Evolutionary conservation across 2,888 invertebrate species (phyloP), one percentile per base, ranked within the genome.

Genomic region (Drosophila tripunctata): DNA sequence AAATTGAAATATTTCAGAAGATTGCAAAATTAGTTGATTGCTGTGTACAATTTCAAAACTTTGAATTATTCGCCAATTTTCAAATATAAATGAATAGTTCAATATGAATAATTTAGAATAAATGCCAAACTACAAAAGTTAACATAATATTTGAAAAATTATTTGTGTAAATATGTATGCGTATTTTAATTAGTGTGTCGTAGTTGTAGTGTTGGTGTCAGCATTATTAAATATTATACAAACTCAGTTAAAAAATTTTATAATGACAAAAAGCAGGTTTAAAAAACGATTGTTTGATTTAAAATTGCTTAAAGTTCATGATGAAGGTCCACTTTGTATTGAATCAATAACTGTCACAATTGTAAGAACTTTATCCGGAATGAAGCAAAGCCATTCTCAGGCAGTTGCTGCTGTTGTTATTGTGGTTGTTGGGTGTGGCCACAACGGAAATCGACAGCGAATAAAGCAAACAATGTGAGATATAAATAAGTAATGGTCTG

Each of bases 361-460:
- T 50, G 8, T 27, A 63, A 47, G 67, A 67, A 56, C 36, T 33
- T 27, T 27, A 69, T 43, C 5, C 41, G 40, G 44, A n/a, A 45
- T 30, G 48, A 40, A 55, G 62, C 40, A 62, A 67, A 62, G 44
- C 54, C 62, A 35, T 27, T 40, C 38, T 22, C 56, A 44, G 14
- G 15, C 58, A 65, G 21, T 21, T 47, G 33, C 6, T 22, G 45
- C 3, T 10, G 45, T 33, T n/a, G 33, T 35, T 15, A 4, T 1
- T 27, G 40, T 40, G 1, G 44, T 30, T 40, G 40, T n/a, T 57
- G 71, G 73, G 68, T 50, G 64, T 30, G 78, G 70, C 70, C 31
- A 21, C 33, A 47, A 48, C 33, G 19, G 31, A 8, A n/a, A 45
- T 19, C 31, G 35, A 48, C 35, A 51, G 22, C 12, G 33, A 52